These are phyloP conservation scores for Halocynthia aurantium DNA, from an alignment of 23 tunicate genomes.

Conservation along the genomic window DNA sequence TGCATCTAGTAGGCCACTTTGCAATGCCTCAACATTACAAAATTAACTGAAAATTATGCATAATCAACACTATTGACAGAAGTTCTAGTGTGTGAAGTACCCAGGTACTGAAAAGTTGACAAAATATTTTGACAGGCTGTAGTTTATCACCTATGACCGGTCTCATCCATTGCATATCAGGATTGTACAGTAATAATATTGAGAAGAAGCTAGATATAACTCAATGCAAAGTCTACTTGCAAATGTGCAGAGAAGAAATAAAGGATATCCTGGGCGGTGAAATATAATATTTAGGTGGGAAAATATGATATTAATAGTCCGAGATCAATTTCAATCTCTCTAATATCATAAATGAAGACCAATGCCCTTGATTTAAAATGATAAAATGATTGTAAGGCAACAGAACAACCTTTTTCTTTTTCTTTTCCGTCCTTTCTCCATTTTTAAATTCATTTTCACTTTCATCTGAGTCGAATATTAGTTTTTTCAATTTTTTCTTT, in stretches of 20 bases:
- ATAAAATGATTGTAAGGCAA: too few relatives aligned
- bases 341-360: neutral
- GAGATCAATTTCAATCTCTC: neutral
- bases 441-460: slow-evolving; percentile 37
- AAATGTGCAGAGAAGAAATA: too few relatives aligned
- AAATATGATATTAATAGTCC: too few relatives aligned
- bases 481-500: slow-evolving; percentile 13
- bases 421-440: slow-evolving; percentile 12
- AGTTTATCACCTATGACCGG: too few relatives aligned
- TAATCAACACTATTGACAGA: neutral
- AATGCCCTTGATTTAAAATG: neutral
- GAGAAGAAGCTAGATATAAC: neutral
- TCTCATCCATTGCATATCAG: too few relatives aligned
- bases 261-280: too few relatives aligned
- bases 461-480: slow-evolving; percentile 13
- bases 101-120: neutral
- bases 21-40: neutral
- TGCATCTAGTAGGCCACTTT: neutral
- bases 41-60: neutral
- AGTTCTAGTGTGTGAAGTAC: neutral
- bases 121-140: too few relatives aligned
- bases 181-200: neutral
- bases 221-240: neutral
- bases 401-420: slow-evolving; percentile 9
- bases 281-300: too few relatives aligned